Evolutionary conservation across 1,140 invertebrate genomes (phyloP), one percentile per base, ranked within the genome.

Genomic region (Drosophila arizonae): DNA sequence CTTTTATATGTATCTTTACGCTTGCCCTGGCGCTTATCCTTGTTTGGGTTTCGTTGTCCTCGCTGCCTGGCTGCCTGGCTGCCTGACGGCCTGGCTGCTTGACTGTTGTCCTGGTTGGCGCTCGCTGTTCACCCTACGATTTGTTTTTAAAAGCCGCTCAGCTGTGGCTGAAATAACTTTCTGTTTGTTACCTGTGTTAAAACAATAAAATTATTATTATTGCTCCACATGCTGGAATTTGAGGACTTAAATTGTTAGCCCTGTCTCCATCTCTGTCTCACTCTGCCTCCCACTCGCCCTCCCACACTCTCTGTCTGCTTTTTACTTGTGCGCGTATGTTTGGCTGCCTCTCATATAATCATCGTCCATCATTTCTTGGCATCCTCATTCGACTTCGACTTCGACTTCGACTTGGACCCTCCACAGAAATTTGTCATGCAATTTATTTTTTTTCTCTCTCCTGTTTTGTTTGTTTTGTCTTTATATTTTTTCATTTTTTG

Each of bases 181-280:
- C 79, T 77, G 84, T 87, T 82, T 81, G 79, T 79, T 88, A 87
- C 84, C 84, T 88, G 82, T 88, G 84, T 88, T 88, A 88, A 88
- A 88, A 88, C 84, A 88, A 88, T 88, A 88, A 88, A 88, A 88
- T 88, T 88, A 88, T 88, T 88, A 88, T 88, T 88, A 88, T 88
- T 88, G 84, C 84, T 88, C 71, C 84, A 88, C 84, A 88, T 88
- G 84, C 87, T 88, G 84, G 84, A 88, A 87, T 87, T 87, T 79
- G 79, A 88, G 79, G 84, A 88, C 84, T 87, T 88, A 84, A 87
- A 84, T 79, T 87, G 84, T 88, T 88, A 58, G 63, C 41, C 11
- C 51, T 11, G 8, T 0, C 15, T 21, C 15, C 9, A 3, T 24
- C 3, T 24, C 46, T 4, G 3, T 48, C 46, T 9, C 33, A 33